Conservation (phyloP, 2,888 invertebrate genomes). For the Cynaeus angustus region DNA sequence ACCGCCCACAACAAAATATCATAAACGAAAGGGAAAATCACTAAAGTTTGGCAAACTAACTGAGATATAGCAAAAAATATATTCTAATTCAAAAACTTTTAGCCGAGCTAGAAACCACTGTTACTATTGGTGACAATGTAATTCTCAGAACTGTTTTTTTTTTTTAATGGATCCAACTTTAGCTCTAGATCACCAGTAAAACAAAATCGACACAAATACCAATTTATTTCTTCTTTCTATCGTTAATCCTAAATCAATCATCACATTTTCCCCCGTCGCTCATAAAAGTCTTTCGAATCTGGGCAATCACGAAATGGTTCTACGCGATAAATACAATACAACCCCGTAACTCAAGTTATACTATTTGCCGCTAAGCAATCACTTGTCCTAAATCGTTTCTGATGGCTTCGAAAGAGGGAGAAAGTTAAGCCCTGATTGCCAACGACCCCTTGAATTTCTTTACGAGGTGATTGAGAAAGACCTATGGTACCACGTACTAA, state of each 20-base stretch:
- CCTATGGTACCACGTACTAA: background rate
- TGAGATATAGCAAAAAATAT: too few species aligned
- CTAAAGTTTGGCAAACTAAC: background rate
- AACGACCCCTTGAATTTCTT: slow-evolving; percentile 25
- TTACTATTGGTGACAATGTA: too few species aligned
- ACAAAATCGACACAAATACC: slow-evolving; percentile 30
- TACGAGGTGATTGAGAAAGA: slow-evolving; percentile 22
- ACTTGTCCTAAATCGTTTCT: slow-evolving; percentile 41
- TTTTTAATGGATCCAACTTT: too few species aligned
- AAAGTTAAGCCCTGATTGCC: slow-evolving; percentile 43
- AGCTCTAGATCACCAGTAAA: slow-evolving; percentile 1
- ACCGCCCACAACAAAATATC: too few species aligned
- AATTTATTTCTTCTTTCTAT: slow-evolving; percentile 35
- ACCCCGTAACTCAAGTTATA: slow-evolving; percentile 37
- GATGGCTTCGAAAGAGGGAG: slow-evolving; percentile 36
- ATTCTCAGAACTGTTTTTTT: too few species aligned
- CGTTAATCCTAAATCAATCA: slow-evolving; percentile 47
- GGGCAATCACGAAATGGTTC: slow-evolving; percentile 42
- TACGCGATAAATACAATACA: slow-evolving; percentile 38
- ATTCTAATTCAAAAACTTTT: too few species aligned
- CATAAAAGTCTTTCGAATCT: slow-evolving; percentile 43
- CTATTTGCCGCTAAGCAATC: slow-evolving; percentile 39
- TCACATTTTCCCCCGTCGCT: slow-evolving; percentile 38
- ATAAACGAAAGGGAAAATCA: too few species aligned
- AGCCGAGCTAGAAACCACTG: too few species aligned